A percentile compares a stretch with the other conserved stretches of the same genome.
Conservation (phyloP, 2,888 invertebrate genomes). For the Sesia apiformis region DNA sequence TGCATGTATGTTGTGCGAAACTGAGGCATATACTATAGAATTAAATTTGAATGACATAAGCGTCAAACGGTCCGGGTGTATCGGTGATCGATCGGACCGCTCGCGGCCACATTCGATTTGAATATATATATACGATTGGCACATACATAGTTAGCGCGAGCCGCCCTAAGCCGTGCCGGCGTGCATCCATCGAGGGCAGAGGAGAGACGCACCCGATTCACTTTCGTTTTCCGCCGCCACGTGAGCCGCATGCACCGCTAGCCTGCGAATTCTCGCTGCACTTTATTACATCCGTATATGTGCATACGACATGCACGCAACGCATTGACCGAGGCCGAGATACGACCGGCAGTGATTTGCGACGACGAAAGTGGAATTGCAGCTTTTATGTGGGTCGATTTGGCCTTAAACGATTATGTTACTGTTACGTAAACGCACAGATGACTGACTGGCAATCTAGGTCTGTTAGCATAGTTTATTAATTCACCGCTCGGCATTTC, state of each 20-base stretch:
- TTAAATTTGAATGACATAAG: no score
- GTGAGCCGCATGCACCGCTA: constrained; percentile 62
- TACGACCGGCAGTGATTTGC: constrained; percentile 67
- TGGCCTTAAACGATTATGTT: constrained; percentile 49
- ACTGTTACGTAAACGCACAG: constrained; percentile 46
- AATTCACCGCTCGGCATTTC: background rate
- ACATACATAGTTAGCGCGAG: constrained; percentile 61
- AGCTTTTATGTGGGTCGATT: constrained; percentile 70
- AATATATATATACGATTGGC: no score
- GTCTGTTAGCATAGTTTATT: background rate
- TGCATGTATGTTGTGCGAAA: no score
- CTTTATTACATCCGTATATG: constrained; percentile 70
- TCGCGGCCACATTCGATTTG: constrained; percentile 42
- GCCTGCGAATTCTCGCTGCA: constrained; percentile 66
- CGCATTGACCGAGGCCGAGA: constrained; percentile 72
- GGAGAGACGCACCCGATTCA: constrained; percentile 64
- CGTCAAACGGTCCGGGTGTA: background rate
- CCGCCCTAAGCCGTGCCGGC: constrained; percentile 41
- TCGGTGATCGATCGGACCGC: constrained; percentile 5
- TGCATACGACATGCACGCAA: constrained; percentile 68
- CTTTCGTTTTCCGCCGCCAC: constrained; percentile 65
- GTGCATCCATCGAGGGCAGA: constrained; percentile 56
- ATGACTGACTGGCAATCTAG: background rate
- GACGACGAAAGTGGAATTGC: constrained; percentile 72
- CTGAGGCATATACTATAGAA: no score